Evolutionary conservation across 2,797 vertebrate species (phyloP).

Genomic region (Ataeniobius toweri): DNA sequence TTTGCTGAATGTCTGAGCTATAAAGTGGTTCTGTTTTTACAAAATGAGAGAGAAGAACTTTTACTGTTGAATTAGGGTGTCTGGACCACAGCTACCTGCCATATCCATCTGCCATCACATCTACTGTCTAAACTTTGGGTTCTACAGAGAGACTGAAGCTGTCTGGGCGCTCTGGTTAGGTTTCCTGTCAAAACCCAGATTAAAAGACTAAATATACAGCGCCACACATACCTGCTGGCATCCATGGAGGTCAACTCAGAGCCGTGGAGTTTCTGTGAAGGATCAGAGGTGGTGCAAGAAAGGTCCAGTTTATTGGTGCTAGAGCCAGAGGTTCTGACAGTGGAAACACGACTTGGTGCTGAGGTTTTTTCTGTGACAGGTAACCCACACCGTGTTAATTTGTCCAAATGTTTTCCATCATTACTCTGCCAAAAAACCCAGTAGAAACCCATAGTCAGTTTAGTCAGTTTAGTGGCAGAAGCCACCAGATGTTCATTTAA

Average conservation of each 20-base stretch:
- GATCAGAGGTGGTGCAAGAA: no score
- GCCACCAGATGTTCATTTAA: background rate
- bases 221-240: no score
- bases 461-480: background rate
- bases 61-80: constrained; percentile 16
- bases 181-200: constrained; percentile 16
- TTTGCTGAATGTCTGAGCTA: no score
- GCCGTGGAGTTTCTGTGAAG: no score
- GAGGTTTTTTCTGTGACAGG: background rate
- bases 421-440: no score
- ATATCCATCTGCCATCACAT: constrained; percentile 11
- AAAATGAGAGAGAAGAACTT: constrained; percentile 5
- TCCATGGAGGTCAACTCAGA: no score
- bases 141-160: constrained; percentile 14
- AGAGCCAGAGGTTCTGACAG: no score
- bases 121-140: background rate
- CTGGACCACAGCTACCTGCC: constrained; percentile 1
- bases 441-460: background rate
- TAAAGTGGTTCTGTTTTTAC: background rate
- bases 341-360: no score
- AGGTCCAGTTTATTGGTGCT: no score
- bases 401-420: no score
- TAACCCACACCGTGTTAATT: background rate
- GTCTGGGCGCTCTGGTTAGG: constrained; percentile 22
- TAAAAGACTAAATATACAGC: background rate